These are phyloP conservation scores for Oenanthe melanoleuca DNA, from an alignment of 2,113 vertebrate species.

Conservation along the genomic window DNA sequence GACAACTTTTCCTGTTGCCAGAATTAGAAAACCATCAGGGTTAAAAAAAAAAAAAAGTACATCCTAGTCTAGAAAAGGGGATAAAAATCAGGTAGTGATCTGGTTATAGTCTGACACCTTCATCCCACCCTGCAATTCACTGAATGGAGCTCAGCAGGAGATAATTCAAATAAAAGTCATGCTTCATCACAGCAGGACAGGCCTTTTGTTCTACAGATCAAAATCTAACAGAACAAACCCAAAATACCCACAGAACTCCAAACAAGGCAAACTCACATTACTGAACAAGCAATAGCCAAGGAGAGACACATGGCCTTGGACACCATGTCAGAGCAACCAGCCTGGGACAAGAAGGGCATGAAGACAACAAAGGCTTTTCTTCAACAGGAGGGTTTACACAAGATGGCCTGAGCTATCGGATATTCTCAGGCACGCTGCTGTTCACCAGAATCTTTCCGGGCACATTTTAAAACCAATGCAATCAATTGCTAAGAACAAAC, in stretches of 20 bases:
- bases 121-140: neutral
- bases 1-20: neutral
- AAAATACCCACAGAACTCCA: neutral
- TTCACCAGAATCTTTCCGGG: neutral
- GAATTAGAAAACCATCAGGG: neutral
- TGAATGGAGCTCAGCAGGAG: neutral
- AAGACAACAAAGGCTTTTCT: neutral
- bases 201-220: neutral
- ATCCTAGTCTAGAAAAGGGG: neutral
- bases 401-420: rapidly evolving
- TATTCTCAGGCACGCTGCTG: neutral
- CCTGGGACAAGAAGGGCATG: neutral
- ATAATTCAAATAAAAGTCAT: neutral
- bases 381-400: neutral
- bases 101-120: neutral
- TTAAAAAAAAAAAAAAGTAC: neutral
- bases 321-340: neutral
- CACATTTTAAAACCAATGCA: neutral
- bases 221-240: neutral
- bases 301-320: neutral
- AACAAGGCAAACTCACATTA: neutral
- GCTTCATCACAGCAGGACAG: neutral
- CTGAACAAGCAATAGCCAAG: neutral
- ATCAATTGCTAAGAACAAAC: neutral
- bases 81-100: neutral